Percentiles rank a stretch among this genome's conserved stretches.
These are phyloP conservation scores for Notolabrus celidotus DNA, from an alignment of 2,797 vertebrate genomes.

Conservation along the genomic window DNA sequence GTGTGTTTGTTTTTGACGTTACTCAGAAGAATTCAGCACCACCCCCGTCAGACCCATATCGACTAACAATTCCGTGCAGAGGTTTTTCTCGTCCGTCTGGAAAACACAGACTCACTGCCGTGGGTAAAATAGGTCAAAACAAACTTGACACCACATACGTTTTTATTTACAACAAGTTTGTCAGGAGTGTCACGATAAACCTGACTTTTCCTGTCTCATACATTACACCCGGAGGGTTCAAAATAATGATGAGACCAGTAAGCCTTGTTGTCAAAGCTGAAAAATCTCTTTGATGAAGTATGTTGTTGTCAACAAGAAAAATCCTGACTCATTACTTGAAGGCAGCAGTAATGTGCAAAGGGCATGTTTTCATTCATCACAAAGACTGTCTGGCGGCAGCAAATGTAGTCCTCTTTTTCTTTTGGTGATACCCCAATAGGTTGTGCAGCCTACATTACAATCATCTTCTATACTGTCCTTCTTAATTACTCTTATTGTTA, in stretches of 20 bases:
- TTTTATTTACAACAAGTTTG: constrained; percentile 3
- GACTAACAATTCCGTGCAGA: background rate
- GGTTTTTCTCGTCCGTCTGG: background rate
- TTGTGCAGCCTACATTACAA: too few species aligned
- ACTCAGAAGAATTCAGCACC: background rate
- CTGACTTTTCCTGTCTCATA: background rate
- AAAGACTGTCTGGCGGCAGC: constrained; percentile 7
- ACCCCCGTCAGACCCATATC: background rate
- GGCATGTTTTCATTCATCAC: background rate
- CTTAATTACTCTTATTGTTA: too few species aligned
- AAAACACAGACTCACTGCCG: background rate
- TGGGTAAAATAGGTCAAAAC: constrained; percentile 20
- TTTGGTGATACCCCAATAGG: background rate
- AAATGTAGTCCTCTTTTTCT: background rate
- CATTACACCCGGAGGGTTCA: background rate
- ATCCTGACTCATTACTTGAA: background rate
- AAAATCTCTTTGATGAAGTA: background rate
- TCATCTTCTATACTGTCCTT: too few species aligned
- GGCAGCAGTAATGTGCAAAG: background rate
- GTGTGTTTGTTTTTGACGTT: constrained; percentile 1
- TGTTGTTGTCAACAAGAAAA: constrained; percentile 2
- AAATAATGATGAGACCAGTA: background rate
- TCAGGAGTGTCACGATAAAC: background rate
- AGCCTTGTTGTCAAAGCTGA: constrained; percentile 7
- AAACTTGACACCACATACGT: constrained; percentile 6